Evolutionary conservation across 2,797 vertebrate genomes (phyloP).

Genomic region (Urocyon cinereoargenteus): DNA sequence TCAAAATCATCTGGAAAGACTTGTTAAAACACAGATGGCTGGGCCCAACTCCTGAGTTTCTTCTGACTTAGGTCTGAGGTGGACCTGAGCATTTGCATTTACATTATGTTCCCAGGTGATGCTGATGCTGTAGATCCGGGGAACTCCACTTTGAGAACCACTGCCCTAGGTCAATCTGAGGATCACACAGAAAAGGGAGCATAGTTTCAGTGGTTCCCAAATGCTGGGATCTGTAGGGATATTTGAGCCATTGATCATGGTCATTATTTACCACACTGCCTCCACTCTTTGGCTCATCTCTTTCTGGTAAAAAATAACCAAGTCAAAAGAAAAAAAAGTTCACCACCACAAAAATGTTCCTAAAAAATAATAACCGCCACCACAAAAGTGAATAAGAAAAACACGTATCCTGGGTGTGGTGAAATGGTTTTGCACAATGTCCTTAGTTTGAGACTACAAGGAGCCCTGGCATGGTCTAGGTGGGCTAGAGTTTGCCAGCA

Average conservation of each 20-base stretch:
- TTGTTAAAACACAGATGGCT: not conserved
- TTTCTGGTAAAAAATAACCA: not conserved
- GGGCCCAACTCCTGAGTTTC: not conserved
- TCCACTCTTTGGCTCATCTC: not conserved
- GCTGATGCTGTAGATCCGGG: not conserved
- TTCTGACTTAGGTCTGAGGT: not conserved
- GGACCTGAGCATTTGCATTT: not conserved
- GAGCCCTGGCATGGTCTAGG: not conserved
- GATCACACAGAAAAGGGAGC: fast-evolving
- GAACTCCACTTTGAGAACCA: not conserved
- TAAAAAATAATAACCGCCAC: not conserved
- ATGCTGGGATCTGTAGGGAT: not conserved
- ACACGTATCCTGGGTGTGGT: not conserved
- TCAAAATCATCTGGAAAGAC: not conserved
- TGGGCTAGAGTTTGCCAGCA: not conserved
- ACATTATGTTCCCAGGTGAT: not conserved
- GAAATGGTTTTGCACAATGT: not conserved
- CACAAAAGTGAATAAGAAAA: not conserved
- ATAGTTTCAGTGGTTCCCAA: not conserved
- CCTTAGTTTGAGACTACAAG: not conserved
- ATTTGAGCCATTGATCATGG: not conserved
- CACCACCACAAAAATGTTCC: not conserved
- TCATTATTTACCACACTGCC: not conserved
- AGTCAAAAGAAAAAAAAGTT: not conserved
- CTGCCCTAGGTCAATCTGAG: not conserved